Percentiles rank a stretch among this genome's conserved stretches.
Conservation (phyloP, 2,113 vertebrate species). For the Tiliqua scincoides region DNA sequence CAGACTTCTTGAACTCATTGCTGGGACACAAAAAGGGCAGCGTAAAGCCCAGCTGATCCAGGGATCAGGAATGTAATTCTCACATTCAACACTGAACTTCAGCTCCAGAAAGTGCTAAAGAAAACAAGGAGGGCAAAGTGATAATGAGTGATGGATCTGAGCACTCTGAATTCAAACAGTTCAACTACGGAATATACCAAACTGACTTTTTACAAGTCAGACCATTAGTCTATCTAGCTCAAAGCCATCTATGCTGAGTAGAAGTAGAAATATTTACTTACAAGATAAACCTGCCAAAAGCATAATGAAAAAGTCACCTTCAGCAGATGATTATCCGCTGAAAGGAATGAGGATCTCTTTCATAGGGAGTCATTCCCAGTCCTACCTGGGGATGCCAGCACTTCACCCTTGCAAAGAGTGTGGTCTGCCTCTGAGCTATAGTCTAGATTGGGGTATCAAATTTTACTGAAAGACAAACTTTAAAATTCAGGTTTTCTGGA, state of each 20-base stretch:
- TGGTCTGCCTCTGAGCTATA: no score
- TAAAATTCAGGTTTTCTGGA: not conserved
- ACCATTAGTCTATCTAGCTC: no score
- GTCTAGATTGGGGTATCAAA: no score
- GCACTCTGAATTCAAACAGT: not conserved
- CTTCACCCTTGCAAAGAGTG: no score
- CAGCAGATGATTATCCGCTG: no score
- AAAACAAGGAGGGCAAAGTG: slow-evolving; percentile 8
- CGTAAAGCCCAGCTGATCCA: slow-evolving; percentile 31
- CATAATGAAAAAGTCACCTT: no score
- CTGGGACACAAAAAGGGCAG: slow-evolving; percentile 37
- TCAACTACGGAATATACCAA: not conserved
- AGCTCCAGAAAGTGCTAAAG: slow-evolving; percentile 11
- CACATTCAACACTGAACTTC: not conserved
- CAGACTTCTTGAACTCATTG: slow-evolving; percentile 54
- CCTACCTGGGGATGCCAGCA: no score
- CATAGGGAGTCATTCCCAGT: no score
- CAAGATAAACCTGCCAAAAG: no score
- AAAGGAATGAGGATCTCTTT: no score
- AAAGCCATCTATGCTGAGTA: no score
- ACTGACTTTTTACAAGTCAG: not conserved
- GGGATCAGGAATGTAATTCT: slow-evolving; percentile 22
- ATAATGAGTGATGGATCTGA: not conserved
- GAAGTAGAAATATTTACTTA: no score
- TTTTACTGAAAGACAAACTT: not conserved